Base-by-base conservation (phyloP, 2,888 invertebrate species). In the Pandemis cinnamomeana region DNA sequence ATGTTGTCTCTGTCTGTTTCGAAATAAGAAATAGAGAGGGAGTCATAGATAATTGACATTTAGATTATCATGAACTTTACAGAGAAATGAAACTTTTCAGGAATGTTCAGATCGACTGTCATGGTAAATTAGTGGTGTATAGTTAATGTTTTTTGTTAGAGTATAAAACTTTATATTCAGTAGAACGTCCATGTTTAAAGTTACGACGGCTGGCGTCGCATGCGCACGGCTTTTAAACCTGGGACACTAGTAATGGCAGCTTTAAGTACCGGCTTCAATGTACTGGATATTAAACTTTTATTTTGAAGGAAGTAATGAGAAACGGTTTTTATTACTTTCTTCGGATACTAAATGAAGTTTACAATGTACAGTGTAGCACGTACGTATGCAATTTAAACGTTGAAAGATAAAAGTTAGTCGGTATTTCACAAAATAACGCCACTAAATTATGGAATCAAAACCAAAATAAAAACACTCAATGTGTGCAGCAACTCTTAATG, bases 271-370 rank as follows among this genome's bases (percentile, higher is more conserved):
- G 36, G n/a, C 67, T 64, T 48, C 27, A 64, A 48, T 64, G 64
- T 36, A 48, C 48, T 64, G 64, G 48, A n/a, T 36, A 64, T 64
- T 64, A 64, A 64, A 64, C 46, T 64, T 64, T 64, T 64, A 64
- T 64, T 64, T 36, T 20, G 27, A 41, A 41, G 27, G 48, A 48
- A 64, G 64, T 64, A 48, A 64, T 64, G 48, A 64, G 48, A 48
- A 64, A 64, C 46, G 27, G 27, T 46, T 46, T 46, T 46, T 46
- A 20, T 11, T 48, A 64, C 64, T 48, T 64, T 48, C 48, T 64
- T 58, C 48, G n/a, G 36, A 36, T 64, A 13, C 46, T 46, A 63
- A 64, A 64, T 46, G 27, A 48, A 48, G 58, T 36, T 13, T 64
- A 64, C 64, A 64, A 48, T 64, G 48, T 64, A 64, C 64, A 8